Percentiles rank a stretch among this genome's conserved stretches.
phyloP scores from a whole-genome alignment of 2,797 vertebrate species.

The Holocentrus rufus region DNA sequence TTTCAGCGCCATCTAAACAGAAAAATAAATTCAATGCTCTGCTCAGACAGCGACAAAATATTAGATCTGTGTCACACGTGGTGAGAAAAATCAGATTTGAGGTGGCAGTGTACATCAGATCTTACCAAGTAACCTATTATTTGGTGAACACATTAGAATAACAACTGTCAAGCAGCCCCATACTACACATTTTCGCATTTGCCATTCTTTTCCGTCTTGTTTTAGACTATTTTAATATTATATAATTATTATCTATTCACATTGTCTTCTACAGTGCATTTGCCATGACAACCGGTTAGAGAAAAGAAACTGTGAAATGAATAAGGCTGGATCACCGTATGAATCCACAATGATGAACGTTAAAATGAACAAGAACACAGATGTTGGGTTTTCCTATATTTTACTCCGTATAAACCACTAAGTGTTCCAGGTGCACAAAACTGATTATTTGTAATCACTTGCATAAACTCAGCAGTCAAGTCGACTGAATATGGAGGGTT shows the following conservation, averaged over 20 bases:
- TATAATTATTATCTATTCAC: conserved; percentile 61
- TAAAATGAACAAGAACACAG: conserved; percentile 63
- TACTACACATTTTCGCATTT: conserved; percentile 42
- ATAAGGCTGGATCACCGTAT: conserved; percentile 74
- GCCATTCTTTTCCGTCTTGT: conserved; percentile 59
- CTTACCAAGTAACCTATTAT: conserved; percentile 38
- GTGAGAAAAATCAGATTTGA: conserved; percentile 43
- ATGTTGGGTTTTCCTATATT: conserved; percentile 49
- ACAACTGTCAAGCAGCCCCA: conserved; percentile 53
- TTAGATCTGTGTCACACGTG: conserved; percentile 15
- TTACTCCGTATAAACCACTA: conserved; percentile 52
- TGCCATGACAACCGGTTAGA: conserved; percentile 57
- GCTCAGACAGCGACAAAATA: conserved; percentile 22
- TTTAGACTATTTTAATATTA: conserved; percentile 64
- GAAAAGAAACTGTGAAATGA: conserved; percentile 59
- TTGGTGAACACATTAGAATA: conserved; percentile 33
- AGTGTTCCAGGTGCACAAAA: conserved; percentile 63
- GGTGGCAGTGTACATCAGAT: conserved; percentile 66
- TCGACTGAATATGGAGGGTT: conserved; percentile 50
- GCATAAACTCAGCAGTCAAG: conserved; percentile 78
- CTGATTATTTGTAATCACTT: conserved; percentile 72
- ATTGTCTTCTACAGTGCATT: conserved; percentile 71
- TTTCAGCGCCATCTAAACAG: conserved; percentile 30
- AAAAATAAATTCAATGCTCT: conserved; percentile 26
- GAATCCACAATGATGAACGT: conserved; percentile 55